Evolutionary conservation across 2,888 invertebrate genomes (phyloP), one percentile per base, ranked within the genome.

Genomic region (Ferrisia virgata): DNA sequence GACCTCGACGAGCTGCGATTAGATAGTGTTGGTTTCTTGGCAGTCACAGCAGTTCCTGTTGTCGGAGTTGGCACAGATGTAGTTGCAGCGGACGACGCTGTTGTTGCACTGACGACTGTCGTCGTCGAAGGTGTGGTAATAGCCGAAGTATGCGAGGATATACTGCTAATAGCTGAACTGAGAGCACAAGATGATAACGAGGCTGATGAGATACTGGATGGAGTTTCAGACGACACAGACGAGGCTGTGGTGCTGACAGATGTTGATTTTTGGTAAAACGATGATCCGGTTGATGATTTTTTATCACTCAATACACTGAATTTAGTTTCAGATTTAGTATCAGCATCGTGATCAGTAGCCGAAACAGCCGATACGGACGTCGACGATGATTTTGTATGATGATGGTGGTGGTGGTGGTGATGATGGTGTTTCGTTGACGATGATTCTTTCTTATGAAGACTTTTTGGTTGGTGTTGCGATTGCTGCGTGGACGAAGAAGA

Each of bases 21-120:
- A 33, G 81, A 81, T 3, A 64, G 5, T 5, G 36, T 47, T 11
- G 80, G 18, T 31, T 28, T 58, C 13, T 58, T 81, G 15, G 53
- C 9, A 4, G 79, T 9, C 5, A 15, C 43, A 8, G 25, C 22
- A 1, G 36, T 18, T 13, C 36, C 18, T 3, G 79, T 22, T 15
- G 40, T 22, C 0, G 79, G 28, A 15, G 39, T 79, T 40, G 22
- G 87, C 87, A 90, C 90, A 87, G 90, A 89, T 11, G 92, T 92
- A 86, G 87, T 86, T 31, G 86, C 85, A n/a, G 86, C 92, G 86
- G 87, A 87, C n/a, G 86, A 85, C 28, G 86, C 86, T 6, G 86
- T 86, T 31, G 86, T 85, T 5, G 85, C 84, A 25, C 84, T 78
- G 47, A 85, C 84, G 15, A 85, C 82, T 85, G 86, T 84, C 33